Percentiles rank a stretch among this genome's conserved stretches.
phyloP scores from a whole-genome alignment of 2,888 invertebrate genomes.

The Drosophila algonquin region DNA sequence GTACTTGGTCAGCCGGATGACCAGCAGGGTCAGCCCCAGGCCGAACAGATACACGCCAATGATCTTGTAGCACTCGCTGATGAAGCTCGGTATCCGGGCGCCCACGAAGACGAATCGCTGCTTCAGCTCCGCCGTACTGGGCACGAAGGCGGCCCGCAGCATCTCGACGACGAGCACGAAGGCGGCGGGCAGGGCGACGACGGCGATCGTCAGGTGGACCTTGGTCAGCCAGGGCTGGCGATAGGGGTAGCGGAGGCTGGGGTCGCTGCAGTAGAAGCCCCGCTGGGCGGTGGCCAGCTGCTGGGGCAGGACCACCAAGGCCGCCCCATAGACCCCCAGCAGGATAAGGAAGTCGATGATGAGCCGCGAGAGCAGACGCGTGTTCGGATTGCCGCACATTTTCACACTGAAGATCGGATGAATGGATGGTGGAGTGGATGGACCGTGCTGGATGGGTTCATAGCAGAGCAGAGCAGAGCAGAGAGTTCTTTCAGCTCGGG shows the following conservation, averaged over 20 bases:
- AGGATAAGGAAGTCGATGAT: constrained; percentile 75
- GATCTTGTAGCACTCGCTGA: constrained; percentile 78
- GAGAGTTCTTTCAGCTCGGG: constrained; percentile 15
- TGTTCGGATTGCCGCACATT: constrained; percentile 79
- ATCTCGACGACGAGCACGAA: constrained; percentile 73
- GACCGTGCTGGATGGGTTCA: not conserved
- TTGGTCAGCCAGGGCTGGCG: constrained; percentile 67
- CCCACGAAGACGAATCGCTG: constrained; percentile 74
- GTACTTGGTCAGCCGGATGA: constrained; percentile 53
- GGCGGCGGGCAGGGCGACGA: constrained; percentile 71
- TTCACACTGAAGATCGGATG: constrained; percentile 52
- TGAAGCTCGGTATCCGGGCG: constrained; percentile 72
- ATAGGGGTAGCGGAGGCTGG: constrained; percentile 93
- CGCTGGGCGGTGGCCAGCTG: constrained; percentile 82
- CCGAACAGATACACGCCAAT: constrained; percentile 78
- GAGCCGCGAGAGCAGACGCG: constrained; percentile 74
- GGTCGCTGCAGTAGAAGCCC: constrained; percentile 98
- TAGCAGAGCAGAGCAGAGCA: not conserved
- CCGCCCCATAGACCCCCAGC: constrained; percentile 64
- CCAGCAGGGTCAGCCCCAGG: constrained; percentile 65
- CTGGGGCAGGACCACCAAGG: constrained; percentile 72
- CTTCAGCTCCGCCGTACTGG: constrained; percentile 48
- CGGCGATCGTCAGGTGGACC: constrained; percentile 72
- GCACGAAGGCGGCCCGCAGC: constrained; percentile 73
- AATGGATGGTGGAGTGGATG: constrained; percentile 3